phyloP scores from a whole-genome alignment of 2,113 vertebrate species.

The Vireo altiloquus region DNA sequence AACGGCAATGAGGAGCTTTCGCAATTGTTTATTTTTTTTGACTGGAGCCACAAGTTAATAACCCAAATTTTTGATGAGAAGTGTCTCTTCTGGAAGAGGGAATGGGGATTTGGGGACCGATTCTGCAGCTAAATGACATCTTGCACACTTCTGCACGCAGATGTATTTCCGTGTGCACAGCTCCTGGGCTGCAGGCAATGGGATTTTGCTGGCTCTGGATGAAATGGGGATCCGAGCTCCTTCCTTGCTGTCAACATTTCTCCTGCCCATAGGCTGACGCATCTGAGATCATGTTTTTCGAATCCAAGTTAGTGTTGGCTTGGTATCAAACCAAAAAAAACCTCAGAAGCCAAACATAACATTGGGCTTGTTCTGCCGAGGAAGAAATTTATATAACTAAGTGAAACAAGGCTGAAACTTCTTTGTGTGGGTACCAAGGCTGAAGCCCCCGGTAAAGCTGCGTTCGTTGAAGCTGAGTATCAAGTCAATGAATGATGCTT shows the following conservation, averaged over 20 bases:
- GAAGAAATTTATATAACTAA: conserved; percentile 57
- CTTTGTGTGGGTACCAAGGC: neutral
- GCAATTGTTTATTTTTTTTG: neutral
- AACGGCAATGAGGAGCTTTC: neutral
- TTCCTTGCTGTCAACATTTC: neutral
- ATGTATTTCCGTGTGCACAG: neutral
- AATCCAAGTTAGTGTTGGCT: conserved; percentile 50
- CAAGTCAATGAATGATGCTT: neutral
- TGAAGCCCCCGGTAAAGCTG: neutral
- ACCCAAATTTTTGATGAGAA: neutral
- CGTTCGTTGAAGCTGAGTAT: neutral
- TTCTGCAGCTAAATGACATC: neutral
- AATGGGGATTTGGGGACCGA: neutral
- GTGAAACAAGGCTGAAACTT: conserved; percentile 33
- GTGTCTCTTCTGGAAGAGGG: neutral
- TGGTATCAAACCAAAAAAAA: conserved; percentile 40
- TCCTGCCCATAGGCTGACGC: conserved; percentile 11
- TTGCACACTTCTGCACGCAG: neutral
- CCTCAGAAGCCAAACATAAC: conserved; percentile 61
- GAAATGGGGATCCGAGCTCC: neutral
- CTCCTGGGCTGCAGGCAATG: neutral
- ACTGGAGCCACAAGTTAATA: neutral
- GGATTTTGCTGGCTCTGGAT: conserved; percentile 1
- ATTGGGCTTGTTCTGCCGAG: conserved; percentile 43
- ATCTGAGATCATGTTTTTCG: conserved; percentile 24